Percentiles rank a stretch among this genome's conserved stretches.
Conservation (phyloP, 2,113 vertebrate species). For the Pteruthius melanotis region DNA sequence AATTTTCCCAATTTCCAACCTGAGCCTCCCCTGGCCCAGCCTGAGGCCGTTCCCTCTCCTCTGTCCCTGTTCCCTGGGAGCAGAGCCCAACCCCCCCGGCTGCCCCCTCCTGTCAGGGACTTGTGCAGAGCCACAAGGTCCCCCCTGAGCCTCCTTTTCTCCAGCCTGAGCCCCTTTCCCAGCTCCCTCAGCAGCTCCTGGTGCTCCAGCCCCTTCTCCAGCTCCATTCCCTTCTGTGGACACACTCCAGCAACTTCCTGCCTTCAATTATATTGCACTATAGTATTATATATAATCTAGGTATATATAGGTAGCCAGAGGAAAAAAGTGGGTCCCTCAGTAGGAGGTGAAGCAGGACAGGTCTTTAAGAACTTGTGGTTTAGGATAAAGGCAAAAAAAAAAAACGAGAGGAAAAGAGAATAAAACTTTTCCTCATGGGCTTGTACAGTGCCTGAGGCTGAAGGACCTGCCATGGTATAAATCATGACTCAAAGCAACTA, state of each 20-base stretch:
- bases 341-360: neutral
- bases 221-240: neutral
- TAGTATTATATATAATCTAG: neutral
- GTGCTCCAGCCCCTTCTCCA: neutral
- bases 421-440: neutral
- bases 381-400: neutral
- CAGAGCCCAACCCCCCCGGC: fast-evolving
- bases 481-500: neutral
- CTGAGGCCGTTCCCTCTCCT: fast-evolving
- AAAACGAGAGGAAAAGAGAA: neutral
- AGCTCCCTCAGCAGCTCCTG: neutral
- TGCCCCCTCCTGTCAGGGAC: neutral
- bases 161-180: neutral
- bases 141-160: neutral
- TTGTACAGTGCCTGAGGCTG: neutral
- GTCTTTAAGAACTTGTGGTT: neutral
- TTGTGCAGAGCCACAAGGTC: neutral
- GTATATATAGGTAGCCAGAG: neutral
- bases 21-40: fast-evolving
- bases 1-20: neutral
- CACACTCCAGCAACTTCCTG: neutral
- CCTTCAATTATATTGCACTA: neutral
- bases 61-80: neutral
- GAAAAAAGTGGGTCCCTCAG: neutral
- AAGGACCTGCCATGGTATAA: neutral